These are phyloP conservation scores for Lepilemur septentrionalis DNA, from an alignment of 2,797 vertebrate species.

Conservation along the genomic window DNA sequence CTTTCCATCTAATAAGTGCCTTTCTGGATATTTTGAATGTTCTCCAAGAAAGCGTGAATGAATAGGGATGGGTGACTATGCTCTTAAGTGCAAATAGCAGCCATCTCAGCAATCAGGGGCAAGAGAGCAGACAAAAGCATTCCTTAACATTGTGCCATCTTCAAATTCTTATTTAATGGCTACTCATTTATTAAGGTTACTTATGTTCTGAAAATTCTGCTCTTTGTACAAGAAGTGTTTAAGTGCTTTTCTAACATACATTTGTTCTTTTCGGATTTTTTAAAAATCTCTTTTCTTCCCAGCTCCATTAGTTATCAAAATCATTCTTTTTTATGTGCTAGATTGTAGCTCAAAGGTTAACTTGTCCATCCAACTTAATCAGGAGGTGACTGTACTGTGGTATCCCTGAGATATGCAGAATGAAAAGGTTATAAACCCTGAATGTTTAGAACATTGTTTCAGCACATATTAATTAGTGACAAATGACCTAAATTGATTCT, in stretches of 20 bases:
- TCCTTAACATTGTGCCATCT: constrained; percentile 60
- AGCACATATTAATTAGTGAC: constrained; percentile 78
- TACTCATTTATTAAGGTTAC: constrained; percentile 65
- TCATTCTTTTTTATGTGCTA: constrained; percentile 55
- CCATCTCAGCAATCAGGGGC: constrained; percentile 66
- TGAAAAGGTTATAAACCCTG: constrained; percentile 64
- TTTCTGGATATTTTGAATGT: constrained; percentile 62
- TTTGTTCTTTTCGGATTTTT: constrained; percentile 50
- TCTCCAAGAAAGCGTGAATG: constrained; percentile 46
- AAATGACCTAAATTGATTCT: constrained; percentile 73
- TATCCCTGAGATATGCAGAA: constrained; percentile 43
- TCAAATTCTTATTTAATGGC: constrained; percentile 69
- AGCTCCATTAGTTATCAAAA: constrained; percentile 38
- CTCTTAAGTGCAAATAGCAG: constrained; percentile 69
- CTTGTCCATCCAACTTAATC: constrained; percentile 77
- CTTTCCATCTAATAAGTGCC: neutral
- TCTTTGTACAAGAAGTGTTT: constrained; percentile 61
- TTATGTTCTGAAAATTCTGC: constrained; percentile 63
- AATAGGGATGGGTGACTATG: neutral
- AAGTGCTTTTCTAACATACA: constrained; percentile 58
- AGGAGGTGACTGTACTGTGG: constrained; percentile 59
- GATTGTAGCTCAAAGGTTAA: constrained; percentile 69
- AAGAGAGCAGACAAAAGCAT: constrained; percentile 42
- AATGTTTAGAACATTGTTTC: constrained; percentile 76
- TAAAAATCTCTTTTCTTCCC: neutral